Base-by-base conservation (phyloP, 1,140 invertebrate species). In the Bombus terrestris region DNA sequence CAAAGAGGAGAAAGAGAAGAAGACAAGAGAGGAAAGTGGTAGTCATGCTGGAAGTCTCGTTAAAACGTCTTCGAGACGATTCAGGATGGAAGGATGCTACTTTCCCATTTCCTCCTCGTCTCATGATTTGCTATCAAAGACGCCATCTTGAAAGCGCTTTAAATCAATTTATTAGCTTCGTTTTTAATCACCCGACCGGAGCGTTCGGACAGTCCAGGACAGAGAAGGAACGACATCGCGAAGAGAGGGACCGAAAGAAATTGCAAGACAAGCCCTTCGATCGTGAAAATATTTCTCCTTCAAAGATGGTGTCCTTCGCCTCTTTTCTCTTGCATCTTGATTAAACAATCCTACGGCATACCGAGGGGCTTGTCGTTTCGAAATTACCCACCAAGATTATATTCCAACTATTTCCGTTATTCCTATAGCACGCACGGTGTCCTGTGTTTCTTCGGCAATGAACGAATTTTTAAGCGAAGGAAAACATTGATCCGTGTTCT, bases 151-250 rank as follows among this genome's bases (percentile, higher is more conserved):
- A 87, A 87, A 85, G 77, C 72, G 71, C 76, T 85, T 85, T 81
- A 81, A 85, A 81, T 43, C 77, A 85, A 87, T 85, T 87, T 76
- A 81, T 85, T 87, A 87, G 64, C 53, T 87, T 81, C 83, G 72
- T 85, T 87, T 87, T 85, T 87, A 87, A 87, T 85, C 72, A 83
- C 57, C 53, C 73, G 6, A 8, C 10, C 22, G 43, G 41, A 12
- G 41, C 15, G 64, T 66, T 74, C 74, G 59, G 62, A 68, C 47
- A 43, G 47, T 47, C 71, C n/a, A 28, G 37, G 71, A 25, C 22
- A 15, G 32, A 53, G 43, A 69, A 39, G 68, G 62, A 57, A 68
- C 68, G 66, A 79, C 22, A 57, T 43, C 43, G n/a, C 71, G 64
- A 78, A 43, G 32, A 68, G 59, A 5, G 4, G 3, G 13, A 62